Evolutionary conservation across 35 echinoderm and acorn worm species (phyloP).

Genomic region (Heliocidaris tuberculata): DNA sequence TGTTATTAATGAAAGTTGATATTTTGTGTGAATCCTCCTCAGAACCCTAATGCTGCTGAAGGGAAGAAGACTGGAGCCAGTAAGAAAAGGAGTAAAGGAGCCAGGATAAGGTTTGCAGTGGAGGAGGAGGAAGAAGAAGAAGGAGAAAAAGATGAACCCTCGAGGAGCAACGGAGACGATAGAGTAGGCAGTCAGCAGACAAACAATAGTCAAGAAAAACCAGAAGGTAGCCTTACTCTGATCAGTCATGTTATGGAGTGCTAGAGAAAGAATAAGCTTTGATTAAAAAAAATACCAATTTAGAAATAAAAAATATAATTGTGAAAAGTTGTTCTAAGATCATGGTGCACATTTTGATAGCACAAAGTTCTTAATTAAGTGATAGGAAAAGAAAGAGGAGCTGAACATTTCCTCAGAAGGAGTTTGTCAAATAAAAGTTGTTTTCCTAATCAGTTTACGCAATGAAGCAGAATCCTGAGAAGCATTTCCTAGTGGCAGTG

Average conservation of each 20-base stretch:
- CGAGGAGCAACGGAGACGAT: background rate
- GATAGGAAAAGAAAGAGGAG: background rate
- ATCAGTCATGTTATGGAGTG: background rate
- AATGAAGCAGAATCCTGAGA: no score
- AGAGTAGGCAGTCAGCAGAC: background rate
- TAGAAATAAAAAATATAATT: no score
- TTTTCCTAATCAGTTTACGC: no score
- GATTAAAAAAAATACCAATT: no score
- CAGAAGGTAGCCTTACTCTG: background rate
- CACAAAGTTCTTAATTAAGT: background rate
- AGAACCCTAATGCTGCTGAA: background rate
- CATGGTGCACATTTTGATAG: background rate
- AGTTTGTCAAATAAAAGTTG: no score
- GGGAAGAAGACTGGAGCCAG: background rate
- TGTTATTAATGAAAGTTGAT: no score
- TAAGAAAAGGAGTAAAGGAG: background rate
- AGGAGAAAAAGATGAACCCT: background rate
- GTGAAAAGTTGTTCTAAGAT: background rate
- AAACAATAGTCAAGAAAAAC: background rate
- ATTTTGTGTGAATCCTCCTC: background rate
- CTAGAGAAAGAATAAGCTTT: no score
- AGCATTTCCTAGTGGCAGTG: no score
- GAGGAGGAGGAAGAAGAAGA: conserved; percentile 2
- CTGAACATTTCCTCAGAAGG: no score
- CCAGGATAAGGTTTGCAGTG: conserved; percentile 10